A percentile compares a stretch with the other conserved stretches of the same genome.
Conservation (phyloP, 2,888 invertebrate genomes). For the Carabus problematicus region DNA sequence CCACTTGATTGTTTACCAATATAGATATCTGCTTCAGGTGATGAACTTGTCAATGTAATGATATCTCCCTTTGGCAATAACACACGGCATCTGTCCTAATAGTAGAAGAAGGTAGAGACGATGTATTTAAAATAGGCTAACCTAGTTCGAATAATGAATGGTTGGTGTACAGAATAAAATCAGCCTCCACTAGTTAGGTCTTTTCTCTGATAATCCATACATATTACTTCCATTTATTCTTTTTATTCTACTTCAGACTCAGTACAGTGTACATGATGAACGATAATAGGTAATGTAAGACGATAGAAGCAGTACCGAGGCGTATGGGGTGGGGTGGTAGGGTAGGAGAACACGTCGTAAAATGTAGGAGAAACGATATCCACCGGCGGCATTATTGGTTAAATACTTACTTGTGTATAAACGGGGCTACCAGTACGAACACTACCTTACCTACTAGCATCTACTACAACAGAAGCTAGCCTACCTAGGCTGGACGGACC, state of each 20-base stretch:
- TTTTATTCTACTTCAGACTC: slow-evolving; percentile 50
- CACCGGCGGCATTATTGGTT: slow-evolving; percentile 18
- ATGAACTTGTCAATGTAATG: too few species aligned
- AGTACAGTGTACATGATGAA: slow-evolving; percentile 54
- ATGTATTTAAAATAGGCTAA: too few species aligned
- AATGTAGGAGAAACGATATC: slow-evolving; percentile 22
- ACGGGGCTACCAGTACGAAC: background rate
- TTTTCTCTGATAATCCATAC: slow-evolving; percentile 58
- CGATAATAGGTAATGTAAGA: slow-evolving; percentile 58
- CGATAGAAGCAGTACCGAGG: slow-evolving; percentile 49
- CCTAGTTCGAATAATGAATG: too few species aligned
- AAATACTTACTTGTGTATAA: slow-evolving; percentile 15
- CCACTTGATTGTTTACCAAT: too few species aligned
- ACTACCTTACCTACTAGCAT: background rate
- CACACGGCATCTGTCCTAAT: too few species aligned
- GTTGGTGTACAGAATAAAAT: too few species aligned
- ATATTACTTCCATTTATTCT: slow-evolving; percentile 58
- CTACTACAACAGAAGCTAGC: slow-evolving; percentile 1
- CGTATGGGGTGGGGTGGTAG: background rate
- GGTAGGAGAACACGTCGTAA: slow-evolving; percentile 11
- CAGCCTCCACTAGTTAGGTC: background rate
- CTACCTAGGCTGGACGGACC: slow-evolving; percentile 14
- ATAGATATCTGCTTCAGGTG: too few species aligned
- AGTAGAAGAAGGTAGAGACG: too few species aligned
- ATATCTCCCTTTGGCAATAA: too few species aligned